Base-by-base conservation (phyloP, 2,888 invertebrate genomes). In the Biston stratarius region DNA sequence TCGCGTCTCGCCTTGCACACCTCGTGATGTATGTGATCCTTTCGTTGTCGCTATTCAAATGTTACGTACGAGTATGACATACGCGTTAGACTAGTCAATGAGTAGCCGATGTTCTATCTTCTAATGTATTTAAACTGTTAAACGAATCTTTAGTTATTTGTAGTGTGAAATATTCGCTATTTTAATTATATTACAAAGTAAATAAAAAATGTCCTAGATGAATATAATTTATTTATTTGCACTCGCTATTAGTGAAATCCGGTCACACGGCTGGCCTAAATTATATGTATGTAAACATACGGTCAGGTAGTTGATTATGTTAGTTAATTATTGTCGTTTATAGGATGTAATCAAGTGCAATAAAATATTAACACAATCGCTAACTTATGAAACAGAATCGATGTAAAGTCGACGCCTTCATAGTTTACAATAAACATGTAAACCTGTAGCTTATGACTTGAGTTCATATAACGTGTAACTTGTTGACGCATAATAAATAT, bases 21-120 rank as follows among this genome's bases (percentile, higher is more conserved):
- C 81, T 84, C 86, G 89, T 89, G 89, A 91, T 89, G 88, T 89
- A 88, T 89, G 88, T 67, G 67, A 59, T 67, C 55, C 53, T 86
- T 87, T 88, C 86, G 82, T 90, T 88, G 85, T 90, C 87, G 90
- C 86, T 88, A 88, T 87, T 86, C 83, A 85, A 82, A 85, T 86
- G 87, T 90, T 88, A 87, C 80, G 85, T 87, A 85, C 84, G 83
- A 81, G 83, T 77, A 79, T 77, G 67, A 80, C 84, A 83, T 87
- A 87, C 88, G 90, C 91, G 88, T 87, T 92, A 92, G 91, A 92
- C 92, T 94, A 94, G 93, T 94, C 93, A 94, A 87, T 88, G 90
- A 88, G 86, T 91, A 92, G 92, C 86, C 87, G 85, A 91, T 91
- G 89, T 91, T 92, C 87, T 91, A 91, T 87, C 88, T 87, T 87